Evolutionary conservation across 1,140 invertebrate genomes (phyloP), one percentile per base, ranked within the genome.

Genomic region (Ceratina australensis): DNA sequence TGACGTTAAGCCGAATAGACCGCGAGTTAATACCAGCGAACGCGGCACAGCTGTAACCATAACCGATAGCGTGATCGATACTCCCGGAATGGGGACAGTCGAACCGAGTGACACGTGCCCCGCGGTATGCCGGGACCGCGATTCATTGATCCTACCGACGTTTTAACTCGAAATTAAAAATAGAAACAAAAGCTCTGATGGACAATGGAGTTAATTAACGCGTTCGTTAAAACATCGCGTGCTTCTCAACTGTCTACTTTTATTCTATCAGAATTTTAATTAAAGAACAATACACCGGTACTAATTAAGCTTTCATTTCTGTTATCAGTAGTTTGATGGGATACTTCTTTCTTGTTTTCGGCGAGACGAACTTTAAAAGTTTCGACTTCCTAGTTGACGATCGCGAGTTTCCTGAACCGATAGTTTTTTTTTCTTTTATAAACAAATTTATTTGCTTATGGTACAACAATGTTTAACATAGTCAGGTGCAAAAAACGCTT

Each of bases 71-170:
- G 28, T 16, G 47, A 74, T 74, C 72, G 20, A 74, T 65, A 65
- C 22, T 73, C 71, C 71, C 60, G 42, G 26, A 64, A 73, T 54
- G 50, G 49, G 71, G 26, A 49, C 69, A 50, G 15, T 49, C 22
- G 22, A 28, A 20, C 7, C 57, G 56, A 24, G 50, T 50, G 42
- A 72, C 67, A 69, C 67, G 50, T 69, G 67, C n/a, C n/a, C 28
- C 28, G 33, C 18, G 10, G 42, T 63, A 3, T n/a, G 33, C 8
- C 12, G 15, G 2, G 57, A 1, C 28, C 65, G 5, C 12, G 12
- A 16, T 16, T 68, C 66, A 20, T 33, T 26, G 49, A 67, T 67
- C 24, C 7, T n/a, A 2, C 20, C 5, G 33, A 42, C 54, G 20
- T 56, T 28, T 16, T n/a, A n/a, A 22, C 24, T 13, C 22, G 57